Percentiles rank a stretch among this genome's conserved stretches.
Evolutionary conservation across 2,797 vertebrate species (phyloP).

Genomic region (Sebastes reedi): DNA sequence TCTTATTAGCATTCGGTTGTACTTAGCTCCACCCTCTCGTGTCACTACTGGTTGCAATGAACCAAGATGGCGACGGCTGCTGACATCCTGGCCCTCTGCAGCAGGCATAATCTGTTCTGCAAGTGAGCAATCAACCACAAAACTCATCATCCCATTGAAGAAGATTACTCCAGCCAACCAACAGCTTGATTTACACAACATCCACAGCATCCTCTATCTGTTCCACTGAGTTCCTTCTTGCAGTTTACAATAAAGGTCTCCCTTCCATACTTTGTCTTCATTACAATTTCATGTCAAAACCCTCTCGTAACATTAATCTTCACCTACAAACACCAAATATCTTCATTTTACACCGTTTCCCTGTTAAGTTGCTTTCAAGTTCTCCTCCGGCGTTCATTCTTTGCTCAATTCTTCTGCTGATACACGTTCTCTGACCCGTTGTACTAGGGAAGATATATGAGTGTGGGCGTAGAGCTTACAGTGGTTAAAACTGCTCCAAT

Average conservation of each 20-base stretch:
- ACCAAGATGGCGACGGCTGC: no score
- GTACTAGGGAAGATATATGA: background rate
- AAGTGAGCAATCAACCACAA: constrained; percentile 9
- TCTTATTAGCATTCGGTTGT: no score
- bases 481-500: background rate
- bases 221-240: background rate
- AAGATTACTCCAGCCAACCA: constrained; percentile 17
- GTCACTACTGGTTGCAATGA: no score
- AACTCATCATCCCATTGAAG: constrained; percentile 6
- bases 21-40: no score
- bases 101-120: constrained; percentile 12
- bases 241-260: background rate
- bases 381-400: background rate
- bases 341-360: background rate
- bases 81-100: background rate
- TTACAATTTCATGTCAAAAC: background rate
- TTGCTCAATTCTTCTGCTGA: background rate
- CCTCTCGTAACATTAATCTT: background rate
- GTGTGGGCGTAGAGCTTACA: constrained; percentile 2
- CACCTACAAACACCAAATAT: background rate
- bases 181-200: background rate
- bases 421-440: constrained; percentile 39
- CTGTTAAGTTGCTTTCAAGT: background rate
- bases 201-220: background rate
- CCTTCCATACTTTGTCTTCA: background rate